Base-by-base conservation (phyloP, 2,113 vertebrate species). In the Myanophis thanlyinensis region DNA sequence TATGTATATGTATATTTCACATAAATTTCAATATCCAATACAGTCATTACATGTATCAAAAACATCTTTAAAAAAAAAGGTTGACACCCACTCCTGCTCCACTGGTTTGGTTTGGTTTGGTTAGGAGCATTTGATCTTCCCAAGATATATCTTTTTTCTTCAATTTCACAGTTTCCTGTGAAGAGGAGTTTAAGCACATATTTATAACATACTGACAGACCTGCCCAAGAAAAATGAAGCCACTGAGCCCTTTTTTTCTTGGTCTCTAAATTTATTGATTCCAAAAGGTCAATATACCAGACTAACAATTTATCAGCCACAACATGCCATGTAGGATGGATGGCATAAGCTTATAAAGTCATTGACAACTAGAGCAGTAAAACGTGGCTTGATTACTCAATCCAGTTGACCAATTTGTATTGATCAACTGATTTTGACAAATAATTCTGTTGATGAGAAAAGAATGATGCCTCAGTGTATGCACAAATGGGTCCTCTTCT, bases 321-420 rank as follows among this genome's bases (percentile, higher is more conserved):
- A 0, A 30, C 90, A 95, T 80, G 54, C 93, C 96, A 94, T 52
- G 0, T 0, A 20, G 85, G 49, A 35, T 35, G 80, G 87, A 91
- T 73, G 40, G 11, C 48, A n/a, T 35, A 47, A 40, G 40, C 89
- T 91, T 91, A 91, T 95, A 46, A 93, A 93, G 27, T n/a, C 92
- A 90, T 80, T 90, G 47, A 87, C 40, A 91, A 91, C 62, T 91
- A 89, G n/a, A 92, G 25, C 2, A 0, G 47, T 91, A 90, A 47
- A 20, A 89, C 18, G 92, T 93, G 90, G 80, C 92, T 91, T 94
- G 95, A 93, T 54, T 85, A 49, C 11, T 93, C 3, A 18, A 52
- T 48, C 35, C 92, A 46, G 27, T 90, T 94, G 92, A 3, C 59
- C 80, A 94, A 84, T 93, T 96, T 92, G 56, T 11, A 7, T 5